These are phyloP conservation scores for Cremastinae sp. DNA, from an alignment of 2,888 invertebrate genomes.

Conservation along the genomic window DNA sequence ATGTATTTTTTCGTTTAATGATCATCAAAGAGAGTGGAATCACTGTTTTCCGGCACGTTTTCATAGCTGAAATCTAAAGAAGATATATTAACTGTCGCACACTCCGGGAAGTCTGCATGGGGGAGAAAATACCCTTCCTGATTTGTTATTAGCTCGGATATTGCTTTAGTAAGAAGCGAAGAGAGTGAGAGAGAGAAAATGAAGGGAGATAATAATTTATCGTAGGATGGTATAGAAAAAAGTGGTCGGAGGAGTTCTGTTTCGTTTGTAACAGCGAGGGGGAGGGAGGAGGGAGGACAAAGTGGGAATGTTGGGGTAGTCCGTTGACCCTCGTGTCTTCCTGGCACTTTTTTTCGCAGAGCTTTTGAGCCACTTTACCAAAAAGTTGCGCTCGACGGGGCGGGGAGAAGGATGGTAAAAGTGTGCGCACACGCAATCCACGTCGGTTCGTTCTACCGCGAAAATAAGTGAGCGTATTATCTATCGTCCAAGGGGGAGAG, in stretches of 20 bases:
- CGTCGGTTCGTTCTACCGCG: constrained; percentile 74
- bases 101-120: constrained; percentile 61
- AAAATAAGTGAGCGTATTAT: constrained; percentile 78
- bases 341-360: too few species aligned
- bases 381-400: background rate
- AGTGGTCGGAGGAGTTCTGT: constrained; percentile 50
- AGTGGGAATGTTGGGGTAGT: constrained; percentile 16
- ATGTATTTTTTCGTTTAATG: too few species aligned
- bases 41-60: too few species aligned
- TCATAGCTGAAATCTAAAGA: too few species aligned
- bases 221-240: constrained; percentile 64
- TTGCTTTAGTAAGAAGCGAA: constrained; percentile 71
- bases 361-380: constrained; percentile 23
- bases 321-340: constrained; percentile 6
- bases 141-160: constrained; percentile 76
- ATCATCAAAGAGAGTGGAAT: too few species aligned
- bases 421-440: constrained; percentile 17
- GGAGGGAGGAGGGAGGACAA: too few species aligned
- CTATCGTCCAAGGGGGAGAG: constrained; percentile 72
- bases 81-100: constrained; percentile 6
- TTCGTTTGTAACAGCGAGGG: constrained; percentile 41
- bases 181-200: too few species aligned
- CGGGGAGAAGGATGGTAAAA: background rate
- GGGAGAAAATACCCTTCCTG: too few species aligned
- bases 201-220: constrained; percentile 77